phyloP scores from a whole-genome alignment of 1,140 invertebrate genomes.

The Musca vetustissima region DNA sequence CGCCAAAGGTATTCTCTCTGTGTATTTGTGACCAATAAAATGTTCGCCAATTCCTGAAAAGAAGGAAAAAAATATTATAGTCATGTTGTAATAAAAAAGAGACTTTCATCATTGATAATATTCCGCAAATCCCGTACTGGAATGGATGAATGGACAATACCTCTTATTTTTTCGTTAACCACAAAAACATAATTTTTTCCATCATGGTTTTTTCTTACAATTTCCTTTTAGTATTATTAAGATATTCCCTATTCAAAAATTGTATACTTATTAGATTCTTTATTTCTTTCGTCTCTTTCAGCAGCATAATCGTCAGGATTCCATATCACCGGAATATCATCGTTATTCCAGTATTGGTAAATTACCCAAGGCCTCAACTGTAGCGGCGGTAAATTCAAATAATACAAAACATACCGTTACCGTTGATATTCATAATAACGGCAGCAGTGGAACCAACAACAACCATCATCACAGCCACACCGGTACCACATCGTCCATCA shows the following conservation, averaged over 20 bases:
- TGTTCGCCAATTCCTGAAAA: too few relatives aligned
- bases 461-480: constrained; percentile 48
- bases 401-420: constrained; percentile 44
- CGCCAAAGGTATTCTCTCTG: too few relatives aligned
- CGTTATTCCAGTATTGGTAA: constrained; percentile 54
- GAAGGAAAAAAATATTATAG: too few relatives aligned
- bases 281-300: constrained; percentile 21
- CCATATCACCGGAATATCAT: constrained; percentile 52
- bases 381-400: constrained; percentile 26
- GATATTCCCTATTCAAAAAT: neutral
- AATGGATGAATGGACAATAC: too few relatives aligned
- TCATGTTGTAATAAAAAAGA: neutral
- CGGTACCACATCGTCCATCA: constrained; percentile 4
- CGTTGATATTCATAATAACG: constrained; percentile 43
- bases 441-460: constrained; percentile 38
- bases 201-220: neutral
- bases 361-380: constrained; percentile 38
- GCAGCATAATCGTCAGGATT: constrained; percentile 54
- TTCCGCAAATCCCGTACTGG: neutral
- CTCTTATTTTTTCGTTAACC: too few relatives aligned
- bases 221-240: neutral
- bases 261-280: constrained; percentile 10
- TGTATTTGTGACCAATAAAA: too few relatives aligned
- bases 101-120: constrained; percentile 23
- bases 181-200: neutral